Evolutionary conservation across 2,888 invertebrate genomes (phyloP), one percentile per base, ranked within the genome.

Genomic region (Gymnoscelis rufifasciata): DNA sequence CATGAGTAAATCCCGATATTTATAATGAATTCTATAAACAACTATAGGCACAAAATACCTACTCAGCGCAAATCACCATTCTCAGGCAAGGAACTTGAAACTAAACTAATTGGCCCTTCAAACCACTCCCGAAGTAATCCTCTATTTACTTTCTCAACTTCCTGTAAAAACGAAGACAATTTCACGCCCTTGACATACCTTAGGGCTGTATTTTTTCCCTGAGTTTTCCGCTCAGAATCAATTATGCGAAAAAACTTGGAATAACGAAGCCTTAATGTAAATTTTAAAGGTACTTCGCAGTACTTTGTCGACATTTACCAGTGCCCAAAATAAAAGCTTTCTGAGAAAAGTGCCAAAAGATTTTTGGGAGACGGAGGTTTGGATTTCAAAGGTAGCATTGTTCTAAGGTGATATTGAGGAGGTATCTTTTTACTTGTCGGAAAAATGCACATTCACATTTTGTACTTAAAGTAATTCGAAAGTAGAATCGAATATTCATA

Each of bases 201-300:
- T 47, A 49, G 43, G 28, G 45, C 38, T 37, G 27, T 43, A 40
- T 40, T 53, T 48, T 43, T 44, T 38, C 41, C 30, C 23, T 37
- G 24, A 6, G 30, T 39, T 44, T 50, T 26, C 43, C 47, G 47
- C 52, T 48, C 50, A 46, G 45, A 64, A 63, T 61, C 59, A 64
- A 68, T 68, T 66, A 65, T 61, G 53, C 55, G 42, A 39, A 40
- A 52, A 57, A 59, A 66, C 50, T 60, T 47, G 57, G 60, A 53
- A 59, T 59, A 66, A 64, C 52, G 51, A 62, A 60, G 52, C 46
- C 49, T 51, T 52, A 60, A 66, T 67, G 64, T 60, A 66, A 66
- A 67, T 67, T 65, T 54, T 23, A 43, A 59, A 62, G 57, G 59
- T 58, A 51, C 43, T 51, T 41, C 45, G 48, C 15, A 52, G 51